A percentile compares a stretch with the other conserved stretches of the same genome.
Conservation (phyloP, 1,140 invertebrate species). For the Drosophila subobscura region DNA sequence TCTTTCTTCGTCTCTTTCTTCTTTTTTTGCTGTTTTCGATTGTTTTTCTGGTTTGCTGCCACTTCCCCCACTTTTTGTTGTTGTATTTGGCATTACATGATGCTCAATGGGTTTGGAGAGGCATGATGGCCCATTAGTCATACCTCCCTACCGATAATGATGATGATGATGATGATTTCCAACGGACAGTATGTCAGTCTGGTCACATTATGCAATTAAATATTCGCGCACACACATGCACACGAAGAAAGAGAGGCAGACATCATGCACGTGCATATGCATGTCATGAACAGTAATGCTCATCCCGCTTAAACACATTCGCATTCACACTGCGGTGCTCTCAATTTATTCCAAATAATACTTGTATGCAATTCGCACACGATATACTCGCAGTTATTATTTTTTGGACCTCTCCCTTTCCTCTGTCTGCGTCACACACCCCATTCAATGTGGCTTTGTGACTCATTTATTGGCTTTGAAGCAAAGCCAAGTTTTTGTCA, state of each 20-base stretch:
- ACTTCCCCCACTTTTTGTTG: slow-evolving; percentile 20
- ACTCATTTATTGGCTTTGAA: slow-evolving; percentile 25
- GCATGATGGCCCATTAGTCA: slow-evolving; percentile 55
- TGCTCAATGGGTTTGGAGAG: slow-evolving; percentile 29
- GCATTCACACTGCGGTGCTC: no score
- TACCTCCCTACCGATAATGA: slow-evolving; percentile 31
- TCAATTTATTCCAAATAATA: no score
- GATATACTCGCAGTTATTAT: slow-evolving; percentile 43
- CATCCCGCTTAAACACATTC: slow-evolving; percentile 16
- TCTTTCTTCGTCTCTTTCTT: slow-evolving; percentile 43
- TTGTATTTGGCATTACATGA: slow-evolving; percentile 65
- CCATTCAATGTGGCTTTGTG: slow-evolving; percentile 12
- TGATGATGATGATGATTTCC: slow-evolving; percentile 44
- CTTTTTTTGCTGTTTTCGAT: slow-evolving; percentile 30
- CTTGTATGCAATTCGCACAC: slow-evolving; percentile 28
- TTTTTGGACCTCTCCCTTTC: slow-evolving; percentile 30
- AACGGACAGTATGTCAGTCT: slow-evolving; percentile 45
- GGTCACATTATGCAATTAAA: slow-evolving; percentile 63
- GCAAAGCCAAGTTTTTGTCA: slow-evolving; percentile 14
- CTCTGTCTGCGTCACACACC: slow-evolving; percentile 2
- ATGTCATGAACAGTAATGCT: slow-evolving; percentile 10
- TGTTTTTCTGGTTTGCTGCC: slow-evolving; percentile 16
- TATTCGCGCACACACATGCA: slow-evolving; percentile 22
- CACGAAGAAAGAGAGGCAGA: slow-evolving; percentile 2
- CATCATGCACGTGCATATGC: neutral